Evolutionary conservation across 2,888 invertebrate genomes (phyloP), one percentile per base, ranked within the genome.

Genomic region (Crioceris asparagi): DNA sequence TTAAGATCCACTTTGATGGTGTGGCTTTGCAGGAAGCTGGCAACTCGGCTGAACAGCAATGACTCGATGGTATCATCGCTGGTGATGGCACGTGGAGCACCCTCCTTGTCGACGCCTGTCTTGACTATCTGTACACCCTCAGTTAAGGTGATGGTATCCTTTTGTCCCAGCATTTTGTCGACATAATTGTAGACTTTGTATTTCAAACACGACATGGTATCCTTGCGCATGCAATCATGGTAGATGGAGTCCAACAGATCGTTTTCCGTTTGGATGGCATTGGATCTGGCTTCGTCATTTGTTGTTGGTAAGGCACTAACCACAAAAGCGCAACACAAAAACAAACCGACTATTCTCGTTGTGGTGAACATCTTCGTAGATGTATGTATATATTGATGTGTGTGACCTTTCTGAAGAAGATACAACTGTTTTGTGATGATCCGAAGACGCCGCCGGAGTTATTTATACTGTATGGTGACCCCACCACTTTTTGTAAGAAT

Each of bases 101-200:
- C 85, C 56, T 83, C 83, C 12, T 77, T 74, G 32, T 78, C 73
- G 44, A 77, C 79, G 30, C 66, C 62, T 4, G 82, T 83, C 61
- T 82, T 79, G 40, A 86, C 79, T 16, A 87, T 82, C 32, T 86
- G 85, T 34, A 88, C 83, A 37, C 87, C 87, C 49, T 87, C 86
- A 38, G 83, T 78, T 29, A 87, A 63, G 6, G 82, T 75, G 56
- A 85, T 84, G 43, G 77, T 77, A 55, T 87, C 86, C 61, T 83
- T 84, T 51, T 80, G 79, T 32, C 79, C 78, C 41, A 86, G 70
- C 70, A 83, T 80, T 65, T 86, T 86, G 68, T 87, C 87, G 49
- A 87, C 83, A 65, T 80, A 85, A 15, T 83, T 79, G 69, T 86
- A 84, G 58, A 87, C 75, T 61, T 86, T 87, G 70, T 84, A 83